Percentiles rank a stretch among this genome's conserved stretches.
Evolutionary conservation across 2,888 invertebrate genomes (phyloP).

Genomic region (Dicycla oo): DNA sequence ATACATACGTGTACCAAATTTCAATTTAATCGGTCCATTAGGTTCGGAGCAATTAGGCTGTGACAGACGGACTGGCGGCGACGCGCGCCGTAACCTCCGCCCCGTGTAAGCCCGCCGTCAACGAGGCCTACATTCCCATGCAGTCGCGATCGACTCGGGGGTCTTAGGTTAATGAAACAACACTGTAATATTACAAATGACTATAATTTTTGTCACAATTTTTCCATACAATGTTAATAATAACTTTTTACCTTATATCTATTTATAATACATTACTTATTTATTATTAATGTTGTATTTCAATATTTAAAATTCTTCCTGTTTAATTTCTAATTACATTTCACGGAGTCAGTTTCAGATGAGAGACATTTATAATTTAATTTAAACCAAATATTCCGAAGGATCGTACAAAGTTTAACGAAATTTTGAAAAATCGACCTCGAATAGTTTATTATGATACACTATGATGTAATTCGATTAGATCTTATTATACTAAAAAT

Average conservation of each 20-base stretch:
- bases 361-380: constrained; percentile 79
- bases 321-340: constrained; percentile 88
- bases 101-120: too few relatives aligned
- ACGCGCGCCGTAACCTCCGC: too few relatives aligned
- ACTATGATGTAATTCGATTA: constrained; percentile 90
- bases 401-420: constrained; percentile 84
- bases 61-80: too few relatives aligned
- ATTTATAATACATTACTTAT: constrained; percentile 90
- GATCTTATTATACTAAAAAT: constrained; percentile 89
- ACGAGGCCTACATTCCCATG: too few relatives aligned
- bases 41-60: too few relatives aligned
- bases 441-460: constrained; percentile 86
- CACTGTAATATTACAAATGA: constrained; percentile 90
- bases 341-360: constrained; percentile 83
- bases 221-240: constrained; percentile 91
- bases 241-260: constrained; percentile 90
- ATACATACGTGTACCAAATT: too few relatives aligned
- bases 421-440: constrained; percentile 80
- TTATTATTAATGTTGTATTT: constrained; percentile 88
- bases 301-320: constrained; percentile 89
- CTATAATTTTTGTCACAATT: constrained; percentile 91
- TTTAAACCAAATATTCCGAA: constrained; percentile 80
- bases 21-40: too few relatives aligned
- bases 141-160: too few relatives aligned
- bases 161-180: constrained; percentile 84